Evolutionary conservation across 2,888 invertebrate species (phyloP), one percentile per base, ranked within the genome.

Genomic region (Mythimna pallens): DNA sequence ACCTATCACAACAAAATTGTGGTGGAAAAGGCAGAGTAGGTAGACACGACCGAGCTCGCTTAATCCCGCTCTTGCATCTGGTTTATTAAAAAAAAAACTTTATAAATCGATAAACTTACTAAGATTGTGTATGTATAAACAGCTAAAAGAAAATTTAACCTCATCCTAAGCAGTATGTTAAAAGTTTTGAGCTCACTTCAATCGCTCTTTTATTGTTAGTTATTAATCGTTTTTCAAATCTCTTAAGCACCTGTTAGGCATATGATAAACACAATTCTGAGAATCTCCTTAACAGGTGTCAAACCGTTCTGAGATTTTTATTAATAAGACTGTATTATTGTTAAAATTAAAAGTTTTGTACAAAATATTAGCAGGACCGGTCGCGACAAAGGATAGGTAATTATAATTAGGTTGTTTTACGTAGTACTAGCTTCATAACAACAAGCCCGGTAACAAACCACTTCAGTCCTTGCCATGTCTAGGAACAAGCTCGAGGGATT

Each of bases 401-500:
- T 67, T 47, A 66, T 47, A 57, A 47, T 25, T 34, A 36, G 20
- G 17, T 43, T 34, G 43, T n/a, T 36, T 36, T 17, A 36, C n/a
- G 20, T 25, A 34, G n/a, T 58, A 36, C 12, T 17, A 36, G 25
- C 36, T 58, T 12, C 14, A 50, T 36, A 59, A 68, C 66, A 66
- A 70, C 14, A 58, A 9, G 12, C 4, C 5, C n/a, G 9, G 58
- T 43, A 71, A 54, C 20, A 22, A 69, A 22, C 30, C 43, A 36
- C 30, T 67, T 66, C 36, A 73, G 50, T 68, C 20, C 12, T 73
- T 66, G 10, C 22, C 40, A 22, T 54, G 17, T 10, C 25, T 36
- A n/a, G 14, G n/a, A 61, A 61, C 47, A 36, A 67, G 67, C 59
- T 74, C 30, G 14, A 62, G 30, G 4, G 54, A 50, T 62, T 55